These are phyloP conservation scores for Drosophila ezoana DNA, from an alignment of 2,888 invertebrate species.

Conservation along the genomic window DNA sequence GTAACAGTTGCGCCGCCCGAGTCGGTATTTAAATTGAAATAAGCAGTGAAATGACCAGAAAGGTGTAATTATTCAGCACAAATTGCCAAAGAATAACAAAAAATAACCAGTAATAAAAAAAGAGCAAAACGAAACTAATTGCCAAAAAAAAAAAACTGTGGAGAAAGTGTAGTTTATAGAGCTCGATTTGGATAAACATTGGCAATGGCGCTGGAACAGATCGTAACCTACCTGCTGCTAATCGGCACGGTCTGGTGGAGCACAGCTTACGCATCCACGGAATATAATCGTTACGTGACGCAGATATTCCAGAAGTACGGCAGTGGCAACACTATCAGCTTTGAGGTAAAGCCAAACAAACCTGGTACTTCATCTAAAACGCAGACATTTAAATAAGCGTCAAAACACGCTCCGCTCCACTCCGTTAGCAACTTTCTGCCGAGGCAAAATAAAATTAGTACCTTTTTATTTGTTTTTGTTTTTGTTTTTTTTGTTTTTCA, in stretches of 20 bases:
- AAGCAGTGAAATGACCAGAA: constrained; percentile 49
- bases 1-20: constrained; percentile 8
- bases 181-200: constrained; percentile 24
- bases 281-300: constrained; percentile 84
- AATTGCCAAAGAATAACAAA: constrained; percentile 12
- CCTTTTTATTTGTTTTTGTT: neutral
- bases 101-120: too few species aligned
- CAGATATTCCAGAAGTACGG: constrained; percentile 85
- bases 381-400: neutral
- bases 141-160: constrained; percentile 1
- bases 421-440: constrained; percentile 1
- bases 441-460: constrained; percentile 52
- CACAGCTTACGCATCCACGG: constrained; percentile 64
- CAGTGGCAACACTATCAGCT: constrained; percentile 83
- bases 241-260: constrained; percentile 11
- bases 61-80: constrained; percentile 15
- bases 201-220: constrained; percentile 49
- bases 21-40: constrained; percentile 14
- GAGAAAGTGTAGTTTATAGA: constrained; percentile 16
- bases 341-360: constrained; percentile 79
- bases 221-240: constrained; percentile 35
- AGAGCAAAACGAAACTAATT: constrained; percentile 9
- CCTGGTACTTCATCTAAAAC: neutral
- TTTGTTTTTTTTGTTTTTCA: constrained; percentile 7
- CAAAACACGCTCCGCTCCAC: constrained; percentile 11